phyloP scores from a whole-genome alignment of 2,797 vertebrate species.

The Scleropages formosus region DNA sequence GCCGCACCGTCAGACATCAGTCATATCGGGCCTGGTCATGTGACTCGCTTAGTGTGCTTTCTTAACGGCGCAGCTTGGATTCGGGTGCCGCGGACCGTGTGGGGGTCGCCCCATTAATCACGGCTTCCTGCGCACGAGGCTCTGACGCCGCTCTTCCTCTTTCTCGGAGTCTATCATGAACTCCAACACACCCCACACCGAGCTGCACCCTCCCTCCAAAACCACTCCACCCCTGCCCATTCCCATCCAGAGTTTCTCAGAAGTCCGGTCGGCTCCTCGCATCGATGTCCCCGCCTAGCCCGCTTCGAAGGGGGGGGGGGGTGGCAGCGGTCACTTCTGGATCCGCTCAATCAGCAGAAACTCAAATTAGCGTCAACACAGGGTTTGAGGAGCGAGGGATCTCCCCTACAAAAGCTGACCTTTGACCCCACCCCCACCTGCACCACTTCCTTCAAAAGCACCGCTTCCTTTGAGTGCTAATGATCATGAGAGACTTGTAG shows the following conservation, averaged over 20 bases:
- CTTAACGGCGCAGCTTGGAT: constrained; percentile 7
- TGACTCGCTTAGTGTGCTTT: background rate
- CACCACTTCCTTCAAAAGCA: background rate
- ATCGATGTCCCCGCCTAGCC: too few species aligned
- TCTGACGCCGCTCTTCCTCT: constrained; percentile 70
- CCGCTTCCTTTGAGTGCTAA: too few species aligned
- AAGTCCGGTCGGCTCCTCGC: too few species aligned
- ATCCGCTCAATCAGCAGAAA: background rate
- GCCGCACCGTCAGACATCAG: background rate
- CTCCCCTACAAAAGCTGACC: background rate
- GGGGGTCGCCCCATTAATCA: constrained; percentile 56
- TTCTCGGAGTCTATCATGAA: constrained; percentile 31
- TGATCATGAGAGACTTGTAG: too few species aligned
- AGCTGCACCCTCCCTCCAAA: background rate
- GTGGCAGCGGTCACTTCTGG: too few species aligned
- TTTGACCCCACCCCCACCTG: background rate
- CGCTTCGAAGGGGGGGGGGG: too few species aligned
- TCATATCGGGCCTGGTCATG: background rate
- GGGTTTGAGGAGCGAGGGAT: background rate
- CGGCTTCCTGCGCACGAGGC: constrained; percentile 80
- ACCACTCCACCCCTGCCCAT: too few species aligned
- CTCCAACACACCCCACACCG: background rate
- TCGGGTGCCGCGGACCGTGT: constrained; percentile 39
- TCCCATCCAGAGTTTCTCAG: too few species aligned
- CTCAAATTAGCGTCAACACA: background rate